phyloP scores from a whole-genome alignment of 2,888 invertebrate genomes.

The Hyposoter dolosus region DNA sequence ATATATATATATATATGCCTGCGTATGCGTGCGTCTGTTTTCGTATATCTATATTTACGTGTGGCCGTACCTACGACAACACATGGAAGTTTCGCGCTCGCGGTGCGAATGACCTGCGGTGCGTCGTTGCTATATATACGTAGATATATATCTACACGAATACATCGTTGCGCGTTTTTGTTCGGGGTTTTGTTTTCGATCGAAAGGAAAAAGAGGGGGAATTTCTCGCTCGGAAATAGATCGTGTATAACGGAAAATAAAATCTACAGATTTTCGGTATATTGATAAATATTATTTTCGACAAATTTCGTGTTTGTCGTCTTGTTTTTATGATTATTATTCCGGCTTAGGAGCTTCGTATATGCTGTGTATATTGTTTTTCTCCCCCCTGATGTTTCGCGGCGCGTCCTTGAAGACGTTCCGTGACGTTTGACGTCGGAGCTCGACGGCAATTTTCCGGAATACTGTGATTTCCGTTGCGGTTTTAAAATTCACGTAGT shows the following conservation, averaged over 20 bases:
- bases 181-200: conserved; percentile 47
- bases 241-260: not conserved
- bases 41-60: conserved; percentile 23
- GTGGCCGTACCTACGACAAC: conserved; percentile 40
- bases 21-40: not conserved
- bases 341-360: not conserved
- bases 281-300: not conserved
- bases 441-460: not conserved
- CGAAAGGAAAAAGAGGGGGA: not conserved
- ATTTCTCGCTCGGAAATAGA: not conserved
- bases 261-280: not conserved
- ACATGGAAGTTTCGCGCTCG: conserved; percentile 64
- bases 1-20: not conserved
- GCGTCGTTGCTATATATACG: conserved; percentile 59
- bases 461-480: not conserved
- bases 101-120: conserved; percentile 73
- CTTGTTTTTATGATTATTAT: not conserved
- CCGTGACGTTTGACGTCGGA: not conserved
- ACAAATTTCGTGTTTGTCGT: not conserved
- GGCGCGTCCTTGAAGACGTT: conserved; percentile 49
- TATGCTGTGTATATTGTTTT: not conserved
- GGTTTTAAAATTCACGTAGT: not conserved
- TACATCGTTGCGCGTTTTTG: conserved; percentile 46
- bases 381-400: conserved; percentile 9
- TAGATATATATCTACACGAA: conserved; percentile 14